phyloP scores from a whole-genome alignment of 1,140 invertebrate species.

The Drosophila pandora region DNA sequence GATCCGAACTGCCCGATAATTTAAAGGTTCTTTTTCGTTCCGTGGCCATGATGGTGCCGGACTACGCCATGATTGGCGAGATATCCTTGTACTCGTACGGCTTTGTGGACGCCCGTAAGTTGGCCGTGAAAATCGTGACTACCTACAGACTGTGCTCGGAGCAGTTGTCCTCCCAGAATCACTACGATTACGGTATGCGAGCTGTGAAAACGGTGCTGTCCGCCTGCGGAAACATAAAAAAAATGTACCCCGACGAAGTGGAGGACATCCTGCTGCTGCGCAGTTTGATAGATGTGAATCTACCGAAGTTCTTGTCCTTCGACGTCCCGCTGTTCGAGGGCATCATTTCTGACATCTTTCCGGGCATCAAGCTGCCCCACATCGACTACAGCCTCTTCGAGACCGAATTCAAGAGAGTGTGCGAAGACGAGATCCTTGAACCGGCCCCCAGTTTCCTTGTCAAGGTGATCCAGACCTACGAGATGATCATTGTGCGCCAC shows the following conservation, averaged over 20 bases:
- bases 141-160: conserved; percentile 95
- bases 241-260: conserved; percentile 92
- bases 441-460: conserved; percentile 88
- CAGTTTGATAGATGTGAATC: conserved; percentile 96
- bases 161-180: conserved; percentile 93
- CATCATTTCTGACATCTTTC: conserved; percentile 96
- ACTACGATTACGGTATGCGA: conserved; percentile 96
- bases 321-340: conserved; percentile 96
- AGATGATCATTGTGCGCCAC: conserved; percentile 94
- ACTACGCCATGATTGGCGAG: conserved; percentile 96
- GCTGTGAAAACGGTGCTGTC: conserved; percentile 93
- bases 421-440: conserved; percentile 89
- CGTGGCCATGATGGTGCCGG: conserved; percentile 98
- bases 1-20: conserved; percentile 91
- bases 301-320: conserved; percentile 95
- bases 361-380: conserved; percentile 89
- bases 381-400: conserved; percentile 90
- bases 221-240: conserved; percentile 94
- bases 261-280: conserved; percentile 91
- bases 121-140: conserved; percentile 95
- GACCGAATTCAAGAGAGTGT: conserved; percentile 85
- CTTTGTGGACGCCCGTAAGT: conserved; percentile 90
- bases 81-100: conserved; percentile 96
- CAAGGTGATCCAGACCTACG: conserved; percentile 90
- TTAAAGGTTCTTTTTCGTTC: conserved; percentile 95